Conservation (phyloP, 1,140 invertebrate genomes). For the Drosophila malerkotliana region DNA sequence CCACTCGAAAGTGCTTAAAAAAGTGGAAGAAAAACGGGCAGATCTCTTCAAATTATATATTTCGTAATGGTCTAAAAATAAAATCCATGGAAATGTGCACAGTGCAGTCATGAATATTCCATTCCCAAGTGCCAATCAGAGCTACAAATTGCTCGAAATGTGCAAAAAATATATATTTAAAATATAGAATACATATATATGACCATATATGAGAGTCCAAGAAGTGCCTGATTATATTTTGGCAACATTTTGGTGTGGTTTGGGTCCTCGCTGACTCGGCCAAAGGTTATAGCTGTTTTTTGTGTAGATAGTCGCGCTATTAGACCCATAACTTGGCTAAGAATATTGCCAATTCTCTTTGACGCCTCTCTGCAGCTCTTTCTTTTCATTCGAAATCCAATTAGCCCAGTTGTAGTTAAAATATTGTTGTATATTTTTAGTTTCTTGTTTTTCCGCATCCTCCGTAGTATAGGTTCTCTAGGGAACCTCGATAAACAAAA, state of each 20-base stretch:
- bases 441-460: conserved; percentile 23
- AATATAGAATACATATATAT: not conserved
- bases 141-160: conserved; percentile 36
- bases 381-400: conserved; percentile 53
- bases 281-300: conserved; percentile 19
- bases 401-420: conserved; percentile 56
- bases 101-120: conserved; percentile 34
- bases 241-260: not conserved
- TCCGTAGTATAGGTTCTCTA: not conserved
- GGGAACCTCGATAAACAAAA: conserved; percentile 58
- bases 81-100: conserved; percentile 67
- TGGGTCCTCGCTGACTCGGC: conserved; percentile 7
- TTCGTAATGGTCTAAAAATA: conserved; percentile 78
- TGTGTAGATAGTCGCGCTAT: not conserved
- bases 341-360: not conserved
- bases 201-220: not conserved
- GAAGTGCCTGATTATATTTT: not conserved
- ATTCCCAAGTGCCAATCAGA: conserved; percentile 24
- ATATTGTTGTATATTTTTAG: conserved; percentile 63
- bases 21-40: conserved; percentile 19
- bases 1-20: not conserved
- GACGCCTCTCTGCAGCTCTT: conserved; percentile 3
- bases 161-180: conserved; percentile 13
- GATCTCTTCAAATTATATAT: conserved; percentile 36
- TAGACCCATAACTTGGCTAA: conserved; percentile 14